These are phyloP conservation scores for Bagarius yarrelli DNA, from an alignment of 2,113 vertebrate species.

Conservation along the genomic window DNA sequence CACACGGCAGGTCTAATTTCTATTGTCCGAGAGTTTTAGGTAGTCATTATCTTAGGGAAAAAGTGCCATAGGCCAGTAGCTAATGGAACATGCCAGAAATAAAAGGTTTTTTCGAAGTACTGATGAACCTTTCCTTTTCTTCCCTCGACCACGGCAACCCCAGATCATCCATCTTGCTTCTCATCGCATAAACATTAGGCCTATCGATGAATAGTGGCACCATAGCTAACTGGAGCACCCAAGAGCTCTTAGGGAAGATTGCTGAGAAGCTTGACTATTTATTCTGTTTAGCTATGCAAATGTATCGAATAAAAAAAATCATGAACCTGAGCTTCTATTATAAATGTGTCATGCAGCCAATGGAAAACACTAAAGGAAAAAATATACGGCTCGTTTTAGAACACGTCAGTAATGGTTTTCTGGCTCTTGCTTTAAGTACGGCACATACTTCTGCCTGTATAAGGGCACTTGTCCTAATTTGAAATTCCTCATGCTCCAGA, in stretches of 20 bases:
- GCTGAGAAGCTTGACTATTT: conserved; percentile 42
- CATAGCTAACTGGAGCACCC: conserved; percentile 55
- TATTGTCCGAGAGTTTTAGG: conserved; percentile 40
- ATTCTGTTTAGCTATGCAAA: conserved; percentile 33
- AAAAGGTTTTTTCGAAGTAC: conserved; percentile 42
- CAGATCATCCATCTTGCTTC: conserved; percentile 48
- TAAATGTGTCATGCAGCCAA: background rate
- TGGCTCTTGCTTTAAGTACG: conserved; percentile 36
- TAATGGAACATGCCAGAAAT: conserved; percentile 52
- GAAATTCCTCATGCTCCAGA: conserved; percentile 40
- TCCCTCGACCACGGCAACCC: background rate
- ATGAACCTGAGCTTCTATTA: conserved; percentile 22
- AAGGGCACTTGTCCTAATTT: conserved; percentile 35
- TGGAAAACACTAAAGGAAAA: background rate
- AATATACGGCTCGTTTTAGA: conserved; percentile 4
- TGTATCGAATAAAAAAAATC: conserved; percentile 29
- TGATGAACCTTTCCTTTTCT: conserved; percentile 34
- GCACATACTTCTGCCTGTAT: conserved; percentile 25
- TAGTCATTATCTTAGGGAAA: conserved; percentile 43
- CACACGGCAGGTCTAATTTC: conserved; percentile 31
- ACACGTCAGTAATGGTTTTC: conserved; percentile 47
- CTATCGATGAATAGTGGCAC: conserved; percentile 58
- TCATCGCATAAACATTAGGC: conserved; percentile 58
- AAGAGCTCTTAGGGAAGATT: conserved; percentile 39
- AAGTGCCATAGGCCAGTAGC: conserved; percentile 43